Evolutionary conservation across 2,888 invertebrate genomes (phyloP), one percentile per base, ranked within the genome.

Genomic region (Labia minor): DNA sequence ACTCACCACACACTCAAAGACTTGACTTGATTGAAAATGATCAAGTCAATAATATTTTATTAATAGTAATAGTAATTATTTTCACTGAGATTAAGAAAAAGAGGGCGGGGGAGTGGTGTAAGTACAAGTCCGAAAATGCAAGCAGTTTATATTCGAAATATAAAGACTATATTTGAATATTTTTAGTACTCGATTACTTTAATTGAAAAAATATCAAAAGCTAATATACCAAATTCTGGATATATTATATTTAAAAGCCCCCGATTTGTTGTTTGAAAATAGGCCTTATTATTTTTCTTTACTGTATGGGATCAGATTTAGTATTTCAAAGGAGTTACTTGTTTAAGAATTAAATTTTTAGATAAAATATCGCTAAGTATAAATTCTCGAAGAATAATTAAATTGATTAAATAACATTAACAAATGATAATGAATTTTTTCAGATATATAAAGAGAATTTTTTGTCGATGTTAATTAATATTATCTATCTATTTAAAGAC

Each of bases 121-220:
- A 49, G 49, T 49, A 49, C 49, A 49, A 49, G 49, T 49, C 49
- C 49, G 49, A 49, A n/a, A 49, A n/a, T 49, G 49, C 49, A 49
- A 49, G 49, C 49, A 4, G 49, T 49, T 49, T 49, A 49, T 49
- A 49, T 49, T 49, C 14, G 6, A 14, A n/a, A 49, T 16, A 49
- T 49, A 49, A 8, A 49, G 3, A 49, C 2, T 49, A 49, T 49
- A 49, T 49, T 49, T 49, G 14, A n/a, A 49, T 3, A 49, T 49
- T n/a, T 8, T 49, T 49, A 49, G 49, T 49, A 49, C 49, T 14
- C 49, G 16, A 49, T 49, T 49, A 49, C 6, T 49, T 8, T 49
- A 49, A 8, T 49, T 49, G 6, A 49, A 49, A 49, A 49, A 49
- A 49, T 49, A 49, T 49, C 49, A 49, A 49, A 49, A 49, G 49